Evolutionary conservation across 2,113 vertebrate genomes (phyloP).

Genomic region (Eptesicus fuscus): DNA sequence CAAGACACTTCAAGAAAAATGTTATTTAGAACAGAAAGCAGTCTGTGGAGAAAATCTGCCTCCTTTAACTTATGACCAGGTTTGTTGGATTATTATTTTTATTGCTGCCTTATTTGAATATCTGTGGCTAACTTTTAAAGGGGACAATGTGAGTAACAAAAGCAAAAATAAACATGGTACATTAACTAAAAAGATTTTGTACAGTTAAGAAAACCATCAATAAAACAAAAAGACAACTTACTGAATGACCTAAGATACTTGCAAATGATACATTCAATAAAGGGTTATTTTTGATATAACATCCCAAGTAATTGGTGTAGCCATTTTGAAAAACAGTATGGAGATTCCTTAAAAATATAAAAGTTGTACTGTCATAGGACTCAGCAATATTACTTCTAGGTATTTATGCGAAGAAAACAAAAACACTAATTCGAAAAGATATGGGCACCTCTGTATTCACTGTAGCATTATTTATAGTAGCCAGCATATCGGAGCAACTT

Average conservation of each 20-base stretch:
- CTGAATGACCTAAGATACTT: not conserved
- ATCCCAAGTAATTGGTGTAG: not conserved
- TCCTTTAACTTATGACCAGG: slow-evolving; percentile 90
- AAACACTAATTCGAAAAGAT: not conserved
- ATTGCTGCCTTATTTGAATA: not conserved
- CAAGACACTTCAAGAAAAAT: slow-evolving; percentile 87
- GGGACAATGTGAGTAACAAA: not conserved
- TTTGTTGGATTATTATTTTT: slow-evolving; percentile 63
- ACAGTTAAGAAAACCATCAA: not conserved
- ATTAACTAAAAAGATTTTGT: not conserved
- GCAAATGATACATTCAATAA: not conserved
- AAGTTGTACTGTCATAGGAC: not conserved
- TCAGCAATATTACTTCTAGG: not conserved
- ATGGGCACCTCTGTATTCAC: not conserved
- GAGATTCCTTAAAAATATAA: not conserved
- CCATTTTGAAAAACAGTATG: not conserved
- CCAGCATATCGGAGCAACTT: not conserved
- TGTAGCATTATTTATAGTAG: not conserved
- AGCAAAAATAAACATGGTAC: not conserved
- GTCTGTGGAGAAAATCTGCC: slow-evolving; percentile 91
- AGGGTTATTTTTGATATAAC: not conserved
- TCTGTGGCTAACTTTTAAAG: not conserved
- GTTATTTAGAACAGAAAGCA: slow-evolving; percentile 90
- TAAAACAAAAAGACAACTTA: not conserved
- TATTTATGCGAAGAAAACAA: not conserved